phyloP scores from a whole-genome alignment of 2,888 invertebrate genomes.

The Scaptomyza polygonia region DNA sequence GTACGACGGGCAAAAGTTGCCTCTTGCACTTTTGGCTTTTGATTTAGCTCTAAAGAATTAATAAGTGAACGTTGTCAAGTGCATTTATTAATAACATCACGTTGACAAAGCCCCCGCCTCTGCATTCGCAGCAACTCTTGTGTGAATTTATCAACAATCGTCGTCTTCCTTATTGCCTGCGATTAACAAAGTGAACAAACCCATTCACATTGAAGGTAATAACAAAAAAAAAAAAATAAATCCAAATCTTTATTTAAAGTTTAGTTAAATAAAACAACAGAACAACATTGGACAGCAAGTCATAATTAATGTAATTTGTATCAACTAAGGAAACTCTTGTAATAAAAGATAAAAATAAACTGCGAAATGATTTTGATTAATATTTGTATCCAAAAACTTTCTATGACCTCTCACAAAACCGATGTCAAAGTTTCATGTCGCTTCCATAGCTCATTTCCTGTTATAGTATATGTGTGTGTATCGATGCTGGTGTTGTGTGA shows the following conservation, averaged over 20 bases:
- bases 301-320: not conserved
- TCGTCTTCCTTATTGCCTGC: slow-evolving; percentile 13
- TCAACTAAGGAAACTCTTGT: not conserved
- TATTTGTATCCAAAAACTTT: too few species aligned
- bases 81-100: slow-evolving; percentile 74
- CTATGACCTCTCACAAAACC: not conserved
- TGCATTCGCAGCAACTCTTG: too few species aligned
- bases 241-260: not conserved
- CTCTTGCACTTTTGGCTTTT: slow-evolving; percentile 74
- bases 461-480: not conserved
- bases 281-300: too few species aligned
- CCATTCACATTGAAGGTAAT: not conserved
- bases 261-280: too few species aligned
- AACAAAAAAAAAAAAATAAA: not conserved
- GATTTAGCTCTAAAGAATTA: slow-evolving; percentile 65
- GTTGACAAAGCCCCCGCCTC: slow-evolving; percentile 15
- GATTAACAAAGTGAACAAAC: not conserved
- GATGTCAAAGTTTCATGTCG: slow-evolving; percentile 1
- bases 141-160: not conserved
- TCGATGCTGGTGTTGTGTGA: not conserved
- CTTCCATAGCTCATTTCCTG: not conserved
- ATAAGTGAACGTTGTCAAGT: slow-evolving; percentile 77
- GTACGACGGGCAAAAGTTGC: slow-evolving; percentile 63
- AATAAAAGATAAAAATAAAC: not conserved
- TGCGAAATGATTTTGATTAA: too few species aligned